These are phyloP conservation scores for Andricus quercusramuli DNA, from an alignment of 2,888 invertebrate genomes.

Conservation along the genomic window DNA sequence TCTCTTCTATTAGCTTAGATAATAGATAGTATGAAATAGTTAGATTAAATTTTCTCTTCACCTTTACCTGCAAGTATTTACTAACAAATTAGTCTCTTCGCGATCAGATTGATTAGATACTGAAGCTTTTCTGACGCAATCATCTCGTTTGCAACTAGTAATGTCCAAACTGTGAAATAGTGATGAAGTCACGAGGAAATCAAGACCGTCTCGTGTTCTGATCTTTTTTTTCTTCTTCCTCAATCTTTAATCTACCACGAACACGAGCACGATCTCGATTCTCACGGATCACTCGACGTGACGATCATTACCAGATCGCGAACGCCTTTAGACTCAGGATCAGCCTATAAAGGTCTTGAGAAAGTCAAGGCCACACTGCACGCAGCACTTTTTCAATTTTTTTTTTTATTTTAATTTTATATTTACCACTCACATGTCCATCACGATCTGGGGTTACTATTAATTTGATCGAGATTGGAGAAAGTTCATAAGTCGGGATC, in stretches of 20 bases:
- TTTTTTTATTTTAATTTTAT: conserved; percentile 2
- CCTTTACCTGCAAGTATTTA: not conserved
- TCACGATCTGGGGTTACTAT: conserved; percentile 15
- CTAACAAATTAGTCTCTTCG: not conserved
- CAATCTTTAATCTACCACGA: conserved; percentile 37
- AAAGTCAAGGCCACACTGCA: conserved; percentile 60
- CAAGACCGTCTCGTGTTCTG: conserved; percentile 42
- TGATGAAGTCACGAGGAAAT: conserved; percentile 39
- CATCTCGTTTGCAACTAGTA: not conserved
- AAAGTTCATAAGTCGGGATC: conserved; percentile 4
- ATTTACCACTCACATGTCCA: conserved; percentile 3
- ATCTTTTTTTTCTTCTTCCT: conserved; percentile 42
- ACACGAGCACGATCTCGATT: conserved; percentile 45
- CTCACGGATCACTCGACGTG: conserved; percentile 50
- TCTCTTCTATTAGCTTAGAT: no score
- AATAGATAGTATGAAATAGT: not conserved
- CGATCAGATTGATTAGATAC: conserved; percentile 14
- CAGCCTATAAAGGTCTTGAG: conserved; percentile 49
- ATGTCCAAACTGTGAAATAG: not conserved
- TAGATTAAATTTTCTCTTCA: not conserved
- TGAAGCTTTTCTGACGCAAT: conserved; percentile 1
- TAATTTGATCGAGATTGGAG: conserved; percentile 33
- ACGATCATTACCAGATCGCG: conserved; percentile 47
- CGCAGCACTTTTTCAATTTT: conserved; percentile 15
- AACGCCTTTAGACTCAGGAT: conserved; percentile 29